phyloP scores from a whole-genome alignment of 2,113 vertebrate genomes.

The Salvelinus alpinus region DNA sequence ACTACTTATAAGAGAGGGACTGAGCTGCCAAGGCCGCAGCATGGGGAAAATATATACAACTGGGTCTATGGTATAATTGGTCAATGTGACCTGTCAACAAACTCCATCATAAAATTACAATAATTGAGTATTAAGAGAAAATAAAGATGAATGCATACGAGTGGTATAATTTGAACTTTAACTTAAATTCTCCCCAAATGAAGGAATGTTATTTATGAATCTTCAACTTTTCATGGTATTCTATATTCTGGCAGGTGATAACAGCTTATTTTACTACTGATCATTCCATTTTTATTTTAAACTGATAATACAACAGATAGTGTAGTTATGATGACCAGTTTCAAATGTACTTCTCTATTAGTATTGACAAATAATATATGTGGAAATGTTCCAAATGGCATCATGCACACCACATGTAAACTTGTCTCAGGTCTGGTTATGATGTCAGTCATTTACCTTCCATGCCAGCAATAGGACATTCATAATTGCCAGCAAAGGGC shows the following conservation, averaged over 20 bases:
- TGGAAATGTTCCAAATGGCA: not conserved
- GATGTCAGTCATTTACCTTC: slow-evolving; percentile 81
- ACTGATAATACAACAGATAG: not conserved
- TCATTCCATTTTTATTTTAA: not conserved
- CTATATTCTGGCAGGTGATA: not conserved
- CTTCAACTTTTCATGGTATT: not conserved
- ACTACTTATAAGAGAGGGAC: not conserved
- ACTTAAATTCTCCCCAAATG: not conserved
- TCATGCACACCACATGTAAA: not conserved
- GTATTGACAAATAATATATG: not conserved
- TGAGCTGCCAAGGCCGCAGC: not conserved
- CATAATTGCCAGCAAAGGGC: slow-evolving; percentile 96
- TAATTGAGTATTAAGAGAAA: not conserved
- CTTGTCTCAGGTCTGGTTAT: not conserved
- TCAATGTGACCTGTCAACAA: not conserved
- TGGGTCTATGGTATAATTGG: not conserved
- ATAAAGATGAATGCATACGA: not conserved
- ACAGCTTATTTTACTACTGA: not conserved
- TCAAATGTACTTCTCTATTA: not conserved
- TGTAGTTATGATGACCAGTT: not conserved
- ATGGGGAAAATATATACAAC: not conserved
- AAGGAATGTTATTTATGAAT: not conserved
- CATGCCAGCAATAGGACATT: slow-evolving; percentile 94
- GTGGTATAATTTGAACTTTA: not conserved
- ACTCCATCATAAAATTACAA: slow-evolving; percentile 8